Evolutionary conservation across 2,113 vertebrate species (phyloP).

Genomic region (Oreotrochilus melanogaster): DNA sequence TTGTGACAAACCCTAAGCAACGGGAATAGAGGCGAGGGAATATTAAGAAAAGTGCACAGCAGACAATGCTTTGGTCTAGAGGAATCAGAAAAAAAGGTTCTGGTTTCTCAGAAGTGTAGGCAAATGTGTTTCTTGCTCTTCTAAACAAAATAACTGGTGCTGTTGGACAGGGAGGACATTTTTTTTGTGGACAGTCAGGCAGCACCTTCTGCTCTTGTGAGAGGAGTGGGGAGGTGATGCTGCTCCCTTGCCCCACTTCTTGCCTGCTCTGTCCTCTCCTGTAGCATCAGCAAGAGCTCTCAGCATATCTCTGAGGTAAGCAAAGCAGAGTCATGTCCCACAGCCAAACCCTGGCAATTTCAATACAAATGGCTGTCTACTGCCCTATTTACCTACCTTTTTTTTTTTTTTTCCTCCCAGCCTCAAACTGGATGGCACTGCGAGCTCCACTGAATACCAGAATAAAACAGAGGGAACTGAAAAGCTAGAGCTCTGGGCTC

Average conservation of each 20-base stretch:
- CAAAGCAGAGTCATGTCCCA: background rate
- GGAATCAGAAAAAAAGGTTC: background rate
- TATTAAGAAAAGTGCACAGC: background rate
- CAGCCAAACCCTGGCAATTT: background rate
- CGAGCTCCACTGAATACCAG: background rate
- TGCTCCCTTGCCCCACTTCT: rapidly evolving
- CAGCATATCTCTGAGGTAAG: background rate
- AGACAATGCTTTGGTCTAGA: background rate
- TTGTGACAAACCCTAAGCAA: slow-evolving; percentile 26
- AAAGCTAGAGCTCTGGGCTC: background rate
- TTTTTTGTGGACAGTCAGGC: background rate
- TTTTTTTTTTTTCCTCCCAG: background rate
- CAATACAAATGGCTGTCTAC: background rate
- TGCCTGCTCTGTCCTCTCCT: background rate
- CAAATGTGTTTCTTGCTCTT: background rate
- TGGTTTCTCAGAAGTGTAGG: background rate
- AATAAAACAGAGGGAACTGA: background rate
- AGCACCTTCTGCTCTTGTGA: background rate
- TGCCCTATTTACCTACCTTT: too few species aligned
- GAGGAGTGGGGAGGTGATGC: background rate
- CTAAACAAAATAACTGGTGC: background rate
- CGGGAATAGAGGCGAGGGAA: background rate
- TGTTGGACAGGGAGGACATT: background rate
- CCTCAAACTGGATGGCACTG: background rate
- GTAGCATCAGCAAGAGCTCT: background rate